These are phyloP conservation scores for Drosophila guanche DNA, from an alignment of 1,140 invertebrate species.

Conservation along the genomic window DNA sequence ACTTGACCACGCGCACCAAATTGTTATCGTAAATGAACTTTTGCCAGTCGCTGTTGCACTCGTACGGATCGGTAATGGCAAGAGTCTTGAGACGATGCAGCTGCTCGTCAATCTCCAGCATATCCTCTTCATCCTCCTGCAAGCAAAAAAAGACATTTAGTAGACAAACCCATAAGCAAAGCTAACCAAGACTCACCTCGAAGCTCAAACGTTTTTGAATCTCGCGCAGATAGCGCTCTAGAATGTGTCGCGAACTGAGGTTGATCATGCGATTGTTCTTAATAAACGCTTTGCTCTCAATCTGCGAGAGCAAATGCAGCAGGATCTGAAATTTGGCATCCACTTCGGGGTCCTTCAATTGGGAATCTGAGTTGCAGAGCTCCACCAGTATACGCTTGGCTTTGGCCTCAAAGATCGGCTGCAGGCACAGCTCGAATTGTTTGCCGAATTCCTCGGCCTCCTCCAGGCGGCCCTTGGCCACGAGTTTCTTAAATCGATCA, in stretches of 20 bases:
- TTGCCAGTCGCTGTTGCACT: conserved; percentile 77
- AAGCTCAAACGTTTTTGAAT: conserved; percentile 63
- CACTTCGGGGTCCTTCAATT: conserved; percentile 5
- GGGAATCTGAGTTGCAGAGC: conserved; percentile 45
- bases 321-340: conserved; percentile 53
- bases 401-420: conserved; percentile 79
- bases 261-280: conserved; percentile 73
- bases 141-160: background rate
- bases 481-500: conserved; percentile 79
- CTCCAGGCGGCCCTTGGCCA: conserved; percentile 76
- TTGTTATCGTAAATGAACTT: conserved; percentile 80
- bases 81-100: conserved; percentile 76
- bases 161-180: too few species aligned
- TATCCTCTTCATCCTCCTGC: conserved; percentile 64
- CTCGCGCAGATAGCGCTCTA: conserved; percentile 67
- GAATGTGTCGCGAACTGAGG: conserved; percentile 63
- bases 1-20: conserved; percentile 59
- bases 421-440: conserved; percentile 77
- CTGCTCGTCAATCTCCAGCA: conserved; percentile 77
- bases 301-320: conserved; percentile 51
- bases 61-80: conserved; percentile 79
- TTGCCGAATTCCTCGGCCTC: conserved; percentile 80
- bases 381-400: conserved; percentile 73
- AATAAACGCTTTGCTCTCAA: conserved; percentile 71
- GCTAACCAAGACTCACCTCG: conserved; percentile 40